Conservation (phyloP, 2,113 vertebrate genomes). For the Aegypius monachus region DNA sequence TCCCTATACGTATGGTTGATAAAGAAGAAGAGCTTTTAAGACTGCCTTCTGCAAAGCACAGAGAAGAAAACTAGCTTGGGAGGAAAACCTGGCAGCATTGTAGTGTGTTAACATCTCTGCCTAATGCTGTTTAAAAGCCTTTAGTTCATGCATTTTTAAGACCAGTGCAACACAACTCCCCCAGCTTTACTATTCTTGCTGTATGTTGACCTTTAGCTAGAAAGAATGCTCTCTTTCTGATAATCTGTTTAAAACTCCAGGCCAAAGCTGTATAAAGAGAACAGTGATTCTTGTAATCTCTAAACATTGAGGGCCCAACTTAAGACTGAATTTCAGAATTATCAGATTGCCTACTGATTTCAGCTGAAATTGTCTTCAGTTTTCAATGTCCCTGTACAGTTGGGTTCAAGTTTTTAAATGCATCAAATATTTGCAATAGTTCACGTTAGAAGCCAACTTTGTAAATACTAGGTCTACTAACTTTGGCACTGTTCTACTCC, state of each 20-base stretch:
- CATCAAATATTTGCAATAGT: not conserved
- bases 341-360: not conserved
- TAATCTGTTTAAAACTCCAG: not conserved
- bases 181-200: not conserved
- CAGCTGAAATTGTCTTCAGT: not conserved
- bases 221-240: not conserved
- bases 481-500: not conserved
- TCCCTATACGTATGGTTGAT: not conserved
- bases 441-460: not conserved
- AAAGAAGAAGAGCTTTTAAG: not conserved
- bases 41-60: not conserved
- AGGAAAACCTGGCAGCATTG: not conserved
- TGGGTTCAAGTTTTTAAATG: not conserved
- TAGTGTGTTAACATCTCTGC: not conserved
- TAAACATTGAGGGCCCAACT: not conserved
- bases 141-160: not conserved
- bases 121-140: not conserved
- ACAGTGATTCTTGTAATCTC: not conserved
- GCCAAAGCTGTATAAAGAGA: not conserved
- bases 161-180: not conserved
- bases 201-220: not conserved
- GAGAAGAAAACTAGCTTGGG: not conserved
- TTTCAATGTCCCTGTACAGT: not conserved
- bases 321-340: not conserved
- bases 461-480: not conserved